Evolutionary conservation across 2,888 invertebrate species (phyloP).

Genomic region (Drosophila neonasuta): DNA sequence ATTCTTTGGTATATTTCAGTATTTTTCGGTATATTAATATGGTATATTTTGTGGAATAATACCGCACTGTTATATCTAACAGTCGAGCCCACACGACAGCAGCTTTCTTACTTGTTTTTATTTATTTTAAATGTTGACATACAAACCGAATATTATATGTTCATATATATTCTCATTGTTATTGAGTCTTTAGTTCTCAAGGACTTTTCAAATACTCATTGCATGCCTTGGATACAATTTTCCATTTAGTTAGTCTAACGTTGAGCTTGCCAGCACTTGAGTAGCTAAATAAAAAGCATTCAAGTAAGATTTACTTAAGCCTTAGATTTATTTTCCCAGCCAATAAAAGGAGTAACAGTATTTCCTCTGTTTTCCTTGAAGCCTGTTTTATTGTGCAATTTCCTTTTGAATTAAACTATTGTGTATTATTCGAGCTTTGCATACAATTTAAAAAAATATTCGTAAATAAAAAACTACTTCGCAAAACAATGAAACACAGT

Average conservation of each 20-base stretch:
- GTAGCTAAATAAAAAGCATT: conserved; percentile 65
- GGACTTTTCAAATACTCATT: background rate
- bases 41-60: too few relatives aligned
- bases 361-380: conserved; percentile 26
- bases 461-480: conserved; percentile 20
- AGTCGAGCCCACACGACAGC: too few relatives aligned
- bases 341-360: conserved; percentile 18
- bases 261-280: conserved; percentile 22
- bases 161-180: too few relatives aligned
- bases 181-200: background rate
- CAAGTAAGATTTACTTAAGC: conserved; percentile 69
- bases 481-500: conserved; percentile 20
- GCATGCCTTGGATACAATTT: background rate
- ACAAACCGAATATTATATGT: too few relatives aligned
- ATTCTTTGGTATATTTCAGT: too few relatives aligned
- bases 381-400: conserved; percentile 29
- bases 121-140: too few relatives aligned
- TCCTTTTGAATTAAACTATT: conserved; percentile 23
- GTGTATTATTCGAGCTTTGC: conserved; percentile 4
- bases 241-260: background rate
- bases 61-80: too few relatives aligned
- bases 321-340: conserved; percentile 53
- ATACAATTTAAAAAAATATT: conserved; percentile 13
- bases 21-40: too few relatives aligned
- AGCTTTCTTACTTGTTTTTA: too few relatives aligned